A percentile compares a stretch with the other conserved stretches of the same genome.
Conservation (phyloP, 2,113 vertebrate genomes). For the Oncorhynchus kisutch region DNA sequence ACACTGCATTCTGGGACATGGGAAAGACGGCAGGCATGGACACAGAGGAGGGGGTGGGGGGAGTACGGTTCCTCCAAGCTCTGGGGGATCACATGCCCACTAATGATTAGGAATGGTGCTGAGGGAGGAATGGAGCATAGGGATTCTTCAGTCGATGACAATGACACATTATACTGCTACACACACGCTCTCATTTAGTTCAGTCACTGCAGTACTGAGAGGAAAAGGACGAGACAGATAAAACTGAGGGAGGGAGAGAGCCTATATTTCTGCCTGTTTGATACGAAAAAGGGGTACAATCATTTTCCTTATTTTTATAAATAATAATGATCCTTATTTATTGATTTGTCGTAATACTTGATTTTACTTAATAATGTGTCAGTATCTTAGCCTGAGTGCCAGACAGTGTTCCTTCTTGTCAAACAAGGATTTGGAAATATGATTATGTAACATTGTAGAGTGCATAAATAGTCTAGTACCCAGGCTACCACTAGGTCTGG, state of each 20-base stretch:
- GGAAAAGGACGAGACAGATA: slow-evolving; percentile 5
- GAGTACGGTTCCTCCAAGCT: slow-evolving; percentile 61
- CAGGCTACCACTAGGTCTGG: background rate
- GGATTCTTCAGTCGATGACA: slow-evolving; percentile 17
- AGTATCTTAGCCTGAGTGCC: background rate
- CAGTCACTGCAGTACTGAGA: slow-evolving; percentile 46
- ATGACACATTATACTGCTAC: slow-evolving; percentile 40
- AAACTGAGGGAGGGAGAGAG: no score
- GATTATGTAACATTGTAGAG: background rate
- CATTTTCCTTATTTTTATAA: slow-evolving; percentile 34
- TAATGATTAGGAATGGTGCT: slow-evolving; percentile 32
- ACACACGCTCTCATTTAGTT: slow-evolving; percentile 53
- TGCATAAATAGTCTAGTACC: background rate
- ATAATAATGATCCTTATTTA: slow-evolving; percentile 36
- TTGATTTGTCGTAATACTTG: slow-evolving; percentile 44
- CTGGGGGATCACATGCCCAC: slow-evolving; percentile 65
- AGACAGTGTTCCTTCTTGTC: background rate
- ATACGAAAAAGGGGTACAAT: slow-evolving; percentile 9
- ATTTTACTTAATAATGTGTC: slow-evolving; percentile 19
- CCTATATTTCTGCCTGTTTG: background rate
- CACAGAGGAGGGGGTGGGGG: slow-evolving; percentile 69
- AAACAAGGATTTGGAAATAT: background rate
- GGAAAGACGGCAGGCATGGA: slow-evolving; percentile 70
- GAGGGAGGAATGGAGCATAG: slow-evolving; percentile 12
- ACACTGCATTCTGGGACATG: slow-evolving; percentile 88